phyloP scores from a whole-genome alignment of 2,797 vertebrate genomes.

The Choloepus didactylus region DNA sequence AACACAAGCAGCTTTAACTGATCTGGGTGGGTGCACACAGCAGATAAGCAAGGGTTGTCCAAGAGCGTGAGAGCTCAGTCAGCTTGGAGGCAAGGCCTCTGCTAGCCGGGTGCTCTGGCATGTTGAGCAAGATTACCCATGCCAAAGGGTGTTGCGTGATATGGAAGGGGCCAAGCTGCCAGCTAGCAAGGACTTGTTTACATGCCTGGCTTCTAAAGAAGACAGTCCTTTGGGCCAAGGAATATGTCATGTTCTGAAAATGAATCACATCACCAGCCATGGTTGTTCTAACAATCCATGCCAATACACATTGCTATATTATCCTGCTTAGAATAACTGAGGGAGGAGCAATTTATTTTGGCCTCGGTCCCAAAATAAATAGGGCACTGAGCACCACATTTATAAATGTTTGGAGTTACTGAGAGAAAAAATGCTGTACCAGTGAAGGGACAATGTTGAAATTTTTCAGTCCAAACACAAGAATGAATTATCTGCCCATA shows the following conservation, averaged over 20 bases:
- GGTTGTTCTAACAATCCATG: not conserved
- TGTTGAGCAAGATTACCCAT: too few relatives aligned
- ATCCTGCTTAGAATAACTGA: not conserved
- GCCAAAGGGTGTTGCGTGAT: fast-evolving
- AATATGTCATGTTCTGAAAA: not conserved
- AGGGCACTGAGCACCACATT: not conserved
- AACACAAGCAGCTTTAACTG: not conserved
- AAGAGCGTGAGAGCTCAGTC: not conserved
- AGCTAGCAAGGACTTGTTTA: not conserved
- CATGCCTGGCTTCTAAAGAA: not conserved
- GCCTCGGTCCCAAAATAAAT: slow-evolving; percentile 48
- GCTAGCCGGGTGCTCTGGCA: not conserved
- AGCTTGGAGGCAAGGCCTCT: not conserved
- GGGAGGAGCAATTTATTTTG: slow-evolving; percentile 16
- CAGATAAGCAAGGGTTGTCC: not conserved
- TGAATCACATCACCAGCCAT: not conserved
- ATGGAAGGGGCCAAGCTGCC: not conserved
- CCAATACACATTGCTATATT: not conserved
- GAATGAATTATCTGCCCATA: not conserved
- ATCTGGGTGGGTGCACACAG: not conserved
- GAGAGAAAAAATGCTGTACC: not conserved
- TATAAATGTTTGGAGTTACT: not conserved
- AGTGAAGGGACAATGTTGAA: not conserved
- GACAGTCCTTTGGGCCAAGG: not conserved
- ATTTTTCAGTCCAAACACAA: not conserved